phyloP scores from a whole-genome alignment of 2,797 vertebrate species.

The Bovichtus diacanthus region DNA sequence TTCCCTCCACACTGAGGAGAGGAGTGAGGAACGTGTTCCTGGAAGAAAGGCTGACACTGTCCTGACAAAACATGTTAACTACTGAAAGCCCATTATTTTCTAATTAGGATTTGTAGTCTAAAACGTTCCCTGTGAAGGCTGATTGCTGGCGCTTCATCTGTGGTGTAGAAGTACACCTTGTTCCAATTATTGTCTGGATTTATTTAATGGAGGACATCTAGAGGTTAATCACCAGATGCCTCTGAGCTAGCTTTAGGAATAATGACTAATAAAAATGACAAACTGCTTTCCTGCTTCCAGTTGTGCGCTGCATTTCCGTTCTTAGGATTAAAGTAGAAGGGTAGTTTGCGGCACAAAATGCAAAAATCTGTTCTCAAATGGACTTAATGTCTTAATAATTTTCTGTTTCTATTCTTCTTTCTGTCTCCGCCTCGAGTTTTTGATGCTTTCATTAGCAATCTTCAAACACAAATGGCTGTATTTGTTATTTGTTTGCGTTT shows the following conservation, averaged over 20 bases:
- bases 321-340: slow-evolving; percentile 13
- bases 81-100: slow-evolving; percentile 59
- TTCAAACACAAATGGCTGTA: slow-evolving; percentile 42
- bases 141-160: slow-evolving; percentile 56
- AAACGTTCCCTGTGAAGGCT: slow-evolving; percentile 46
- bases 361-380: slow-evolving; percentile 4
- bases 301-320: slow-evolving; percentile 10
- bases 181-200: slow-evolving; percentile 73
- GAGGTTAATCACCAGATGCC: slow-evolving; percentile 75
- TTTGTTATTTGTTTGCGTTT: slow-evolving; percentile 1
- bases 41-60: slow-evolving; percentile 20
- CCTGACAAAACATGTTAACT: slow-evolving; percentile 35
- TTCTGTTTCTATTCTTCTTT: not conserved
- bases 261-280: slow-evolving; percentile 67
- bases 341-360: slow-evolving; percentile 8
- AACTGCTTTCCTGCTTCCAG: slow-evolving; percentile 6
- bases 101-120: slow-evolving; percentile 65
- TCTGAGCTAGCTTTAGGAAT: slow-evolving; percentile 51
- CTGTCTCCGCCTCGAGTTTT: slow-evolving; percentile 1
- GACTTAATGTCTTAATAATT: slow-evolving; percentile 5
- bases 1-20: slow-evolving; percentile 7
- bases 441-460: slow-evolving; percentile 23
- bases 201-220: slow-evolving; percentile 74
- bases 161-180: slow-evolving; percentile 65
- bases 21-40: slow-evolving; percentile 8